Evolutionary conservation across 2,797 vertebrate species (phyloP), one percentile per base, ranked within the genome.

Genomic region (Labroides dimidiatus): DNA sequence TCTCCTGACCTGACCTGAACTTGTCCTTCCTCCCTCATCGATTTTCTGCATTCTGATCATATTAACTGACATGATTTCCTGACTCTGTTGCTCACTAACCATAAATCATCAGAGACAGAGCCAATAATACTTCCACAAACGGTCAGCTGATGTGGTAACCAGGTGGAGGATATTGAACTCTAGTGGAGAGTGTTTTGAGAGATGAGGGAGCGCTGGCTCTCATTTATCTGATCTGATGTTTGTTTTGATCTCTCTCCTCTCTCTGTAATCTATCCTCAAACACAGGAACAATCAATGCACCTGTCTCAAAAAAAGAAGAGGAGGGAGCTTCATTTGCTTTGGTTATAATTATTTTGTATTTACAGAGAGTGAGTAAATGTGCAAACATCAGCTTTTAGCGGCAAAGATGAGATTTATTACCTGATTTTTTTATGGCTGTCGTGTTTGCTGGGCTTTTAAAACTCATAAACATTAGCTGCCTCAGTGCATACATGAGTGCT

Each of bases 31-130:
- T 20, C 53, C 17, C n/a, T 6, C 50, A 54, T 67, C 6, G 55
- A 56, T 76, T 68, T 57, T 6, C 1, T 11, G 4, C 3, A 37
- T n/a, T 20, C 10, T 56, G 49, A 53, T 74, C 51, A 43, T 0
- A 5, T n/a, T 20, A 16, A 64, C 56, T 10, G 59, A 17, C n/a
- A 13, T 74, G 52, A 53, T 49, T 48, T 1, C 16, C 33, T 11
- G 12, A 37, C 45, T 1, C 56, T 13, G 23, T 61, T 7, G 64
- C 60, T 59, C 55, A 45, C 51, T 15, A 20, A 4, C 51, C 19
- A 41, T 48, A 56, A 76, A 74, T 74, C 71, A 78, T 4, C 42
- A 15, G 30, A 30, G 77, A 80, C 69, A 12, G 4, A 33, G 11
- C 21, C 57, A 48, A 41, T 58, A 47, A 24, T n/a, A 17, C 10